These are phyloP conservation scores for Tragelaphus imberbis DNA, from an alignment of 2,113 vertebrate genomes.

Conservation along the genomic window DNA sequence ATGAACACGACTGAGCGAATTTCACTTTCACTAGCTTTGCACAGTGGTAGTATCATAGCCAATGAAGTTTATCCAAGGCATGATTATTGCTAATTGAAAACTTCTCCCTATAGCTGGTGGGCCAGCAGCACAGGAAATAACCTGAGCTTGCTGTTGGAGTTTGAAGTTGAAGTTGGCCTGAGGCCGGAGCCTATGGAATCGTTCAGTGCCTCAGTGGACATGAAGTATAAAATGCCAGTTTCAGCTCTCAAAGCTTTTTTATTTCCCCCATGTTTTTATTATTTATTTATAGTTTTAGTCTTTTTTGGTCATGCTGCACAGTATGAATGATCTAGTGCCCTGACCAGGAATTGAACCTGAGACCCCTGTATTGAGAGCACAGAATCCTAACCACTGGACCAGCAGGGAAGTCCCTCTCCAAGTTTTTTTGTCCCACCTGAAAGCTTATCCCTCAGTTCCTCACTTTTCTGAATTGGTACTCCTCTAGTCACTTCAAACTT, in stretches of 20 bases:
- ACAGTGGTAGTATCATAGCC: background rate
- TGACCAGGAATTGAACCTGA: background rate
- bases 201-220: background rate
- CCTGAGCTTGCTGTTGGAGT: background rate
- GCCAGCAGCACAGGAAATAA: background rate
- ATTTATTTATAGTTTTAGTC: background rate
- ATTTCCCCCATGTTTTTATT: background rate
- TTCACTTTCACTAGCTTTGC: background rate
- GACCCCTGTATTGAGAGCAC: background rate
- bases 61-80: background rate
- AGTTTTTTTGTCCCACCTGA: background rate
- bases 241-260: background rate
- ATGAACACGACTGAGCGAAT: rapidly evolving
- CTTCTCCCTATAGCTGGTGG: background rate
- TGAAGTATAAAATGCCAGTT: background rate
- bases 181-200: background rate
- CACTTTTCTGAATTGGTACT: background rate
- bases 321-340: rapidly evolving
- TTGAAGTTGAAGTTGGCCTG: background rate
- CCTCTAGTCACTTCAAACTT: background rate
- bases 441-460: background rate
- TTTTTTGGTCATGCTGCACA: background rate
- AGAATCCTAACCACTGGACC: background rate
- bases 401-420: background rate
- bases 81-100: background rate